A percentile compares a stretch with the other conserved stretches of the same genome.
These are phyloP conservation scores for Antechinus stuartii DNA, from an alignment of 2,113 vertebrate genomes.

Conservation along the genomic window DNA sequence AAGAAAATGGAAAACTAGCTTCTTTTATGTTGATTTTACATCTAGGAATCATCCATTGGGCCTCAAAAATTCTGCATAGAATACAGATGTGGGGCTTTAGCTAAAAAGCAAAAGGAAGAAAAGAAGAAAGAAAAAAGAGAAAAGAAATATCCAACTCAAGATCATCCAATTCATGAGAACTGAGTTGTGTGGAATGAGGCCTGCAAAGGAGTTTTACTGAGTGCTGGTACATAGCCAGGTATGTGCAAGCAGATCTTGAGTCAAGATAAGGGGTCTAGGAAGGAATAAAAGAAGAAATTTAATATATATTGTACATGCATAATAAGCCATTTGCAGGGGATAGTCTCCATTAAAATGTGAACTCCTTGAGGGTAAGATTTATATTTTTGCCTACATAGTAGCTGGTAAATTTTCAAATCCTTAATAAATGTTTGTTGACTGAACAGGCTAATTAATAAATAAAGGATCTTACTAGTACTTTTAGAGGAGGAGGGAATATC, in stretches of 20 bases:
- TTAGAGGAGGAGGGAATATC: background rate
- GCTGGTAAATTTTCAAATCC: background rate
- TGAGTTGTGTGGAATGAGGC: background rate
- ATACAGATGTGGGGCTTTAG: background rate
- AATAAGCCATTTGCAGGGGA: background rate
- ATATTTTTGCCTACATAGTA: background rate
- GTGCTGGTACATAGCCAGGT: background rate
- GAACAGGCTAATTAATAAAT: background rate
- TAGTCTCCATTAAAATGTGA: background rate
- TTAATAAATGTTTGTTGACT: background rate
- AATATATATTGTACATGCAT: background rate
- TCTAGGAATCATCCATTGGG: background rate
- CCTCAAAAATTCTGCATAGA: too few relatives aligned
- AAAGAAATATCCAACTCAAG: background rate
- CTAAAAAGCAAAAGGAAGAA: too few relatives aligned
- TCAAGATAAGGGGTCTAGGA: background rate
- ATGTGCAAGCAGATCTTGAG: background rate
- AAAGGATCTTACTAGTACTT: background rate
- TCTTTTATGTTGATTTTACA: background rate
- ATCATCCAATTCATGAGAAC: background rate
- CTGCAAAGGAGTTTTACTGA: background rate
- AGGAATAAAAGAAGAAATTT: background rate
- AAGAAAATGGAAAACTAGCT: fast-evolving
- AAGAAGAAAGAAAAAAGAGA: background rate
- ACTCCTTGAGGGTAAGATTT: background rate